Evolutionary conservation across 2,888 invertebrate species (phyloP).

Genomic region (Zaprionus obscuricornis): DNA sequence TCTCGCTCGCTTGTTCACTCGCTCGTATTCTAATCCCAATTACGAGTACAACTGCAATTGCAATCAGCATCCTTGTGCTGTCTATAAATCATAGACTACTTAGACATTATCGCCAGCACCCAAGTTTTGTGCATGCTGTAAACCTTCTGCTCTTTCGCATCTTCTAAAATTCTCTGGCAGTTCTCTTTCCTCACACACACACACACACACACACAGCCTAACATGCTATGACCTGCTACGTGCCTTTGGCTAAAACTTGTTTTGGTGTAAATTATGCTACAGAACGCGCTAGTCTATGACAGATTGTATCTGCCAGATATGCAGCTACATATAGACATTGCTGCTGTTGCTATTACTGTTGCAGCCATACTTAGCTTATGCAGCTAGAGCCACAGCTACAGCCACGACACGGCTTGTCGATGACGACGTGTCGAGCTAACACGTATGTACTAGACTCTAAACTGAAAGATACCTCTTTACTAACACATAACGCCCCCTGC

Average conservation of each 20-base stretch:
- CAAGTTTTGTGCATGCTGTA: constrained; percentile 28
- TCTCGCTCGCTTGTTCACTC: no score
- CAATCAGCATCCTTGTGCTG: constrained; percentile 27
- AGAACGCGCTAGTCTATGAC: constrained; percentile 59
- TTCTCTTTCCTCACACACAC: background rate
- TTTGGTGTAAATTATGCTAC: constrained; percentile 66
- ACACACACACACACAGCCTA: no score
- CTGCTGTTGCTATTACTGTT: no score
- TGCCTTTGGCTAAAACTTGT: constrained; percentile 51
- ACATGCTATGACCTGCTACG: constrained; percentile 31
- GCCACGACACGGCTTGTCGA: background rate
- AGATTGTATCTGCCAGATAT: constrained; percentile 70
- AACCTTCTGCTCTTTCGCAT: constrained; percentile 9
- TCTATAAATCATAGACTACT: constrained; percentile 68
- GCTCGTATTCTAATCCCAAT: no score
- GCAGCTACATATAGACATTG: constrained; percentile 36
- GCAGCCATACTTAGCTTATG: no score
- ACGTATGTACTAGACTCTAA: constrained; percentile 38
- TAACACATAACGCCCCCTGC: no score
- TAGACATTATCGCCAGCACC: constrained; percentile 61
- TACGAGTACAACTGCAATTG: constrained; percentile 21
- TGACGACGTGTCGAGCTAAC: constrained; percentile 40
- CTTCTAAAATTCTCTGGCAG: background rate
- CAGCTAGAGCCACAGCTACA: constrained; percentile 14
- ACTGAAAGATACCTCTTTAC: background rate